Evolutionary conservation across 2,888 invertebrate species (phyloP).

Genomic region (Eumacrocentrus americanus): DNA sequence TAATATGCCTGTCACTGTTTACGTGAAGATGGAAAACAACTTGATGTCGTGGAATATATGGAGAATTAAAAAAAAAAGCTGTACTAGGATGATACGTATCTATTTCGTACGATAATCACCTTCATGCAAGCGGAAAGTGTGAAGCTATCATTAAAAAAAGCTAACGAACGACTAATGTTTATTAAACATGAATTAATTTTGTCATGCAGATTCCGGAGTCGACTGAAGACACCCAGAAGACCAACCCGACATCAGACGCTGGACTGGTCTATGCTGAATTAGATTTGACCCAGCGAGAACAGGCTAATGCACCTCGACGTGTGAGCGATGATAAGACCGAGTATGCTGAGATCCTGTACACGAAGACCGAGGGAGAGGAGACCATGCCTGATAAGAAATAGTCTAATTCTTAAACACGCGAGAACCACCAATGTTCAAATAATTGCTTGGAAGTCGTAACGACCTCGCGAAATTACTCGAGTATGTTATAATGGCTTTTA

Average conservation of each 20-base stretch:
- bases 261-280: conserved; percentile 59
- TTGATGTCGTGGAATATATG: conserved; percentile 1
- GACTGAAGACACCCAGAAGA: conserved; percentile 34
- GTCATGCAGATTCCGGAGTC: conserved; percentile 30
- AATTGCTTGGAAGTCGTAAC: conserved; percentile 8
- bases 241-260: conserved; percentile 44
- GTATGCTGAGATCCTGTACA: conserved; percentile 84
- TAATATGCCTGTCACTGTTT: conserved; percentile 25
- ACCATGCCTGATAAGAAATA: conserved; percentile 44
- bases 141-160: neutral
- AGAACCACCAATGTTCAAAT: conserved; percentile 19
- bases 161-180: neutral
- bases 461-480: conserved; percentile 14
- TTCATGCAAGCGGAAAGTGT: neutral
- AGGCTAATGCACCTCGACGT: conserved; percentile 44
- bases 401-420: neutral
- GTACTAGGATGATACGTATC: no score
- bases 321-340: conserved; percentile 72
- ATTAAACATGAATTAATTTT: no score
- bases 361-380: conserved; percentile 63
- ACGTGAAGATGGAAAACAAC: conserved; percentile 19
- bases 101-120: no score
- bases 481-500: conserved; percentile 25
- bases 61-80: conserved; percentile 16
- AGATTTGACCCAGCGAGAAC: conserved; percentile 54